These are phyloP conservation scores for Ganaspis sp. DNA, from an alignment of 1,140 invertebrate species.

Conservation along the genomic window DNA sequence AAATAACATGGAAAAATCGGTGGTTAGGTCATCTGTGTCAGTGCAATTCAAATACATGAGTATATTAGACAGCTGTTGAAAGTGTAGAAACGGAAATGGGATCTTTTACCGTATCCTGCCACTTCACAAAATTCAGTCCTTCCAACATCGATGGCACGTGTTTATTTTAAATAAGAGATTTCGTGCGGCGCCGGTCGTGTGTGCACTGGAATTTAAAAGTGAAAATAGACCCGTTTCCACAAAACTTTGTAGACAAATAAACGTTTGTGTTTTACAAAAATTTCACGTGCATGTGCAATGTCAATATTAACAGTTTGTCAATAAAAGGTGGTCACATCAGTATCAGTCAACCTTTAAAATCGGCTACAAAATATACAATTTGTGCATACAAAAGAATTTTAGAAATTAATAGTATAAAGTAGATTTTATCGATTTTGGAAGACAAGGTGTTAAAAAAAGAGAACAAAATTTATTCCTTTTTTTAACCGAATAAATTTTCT, in stretches of 20 bases:
- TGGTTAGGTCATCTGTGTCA: neutral
- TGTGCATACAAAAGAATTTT: too few species aligned
- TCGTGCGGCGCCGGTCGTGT: neutral
- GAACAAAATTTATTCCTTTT: too few species aligned
- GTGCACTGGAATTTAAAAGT: neutral
- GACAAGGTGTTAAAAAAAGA: too few species aligned
- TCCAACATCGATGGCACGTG: neutral
- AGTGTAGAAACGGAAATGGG: neutral
- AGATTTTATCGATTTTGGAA: too few species aligned
- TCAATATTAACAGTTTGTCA: too few species aligned
- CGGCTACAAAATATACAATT: too few species aligned
- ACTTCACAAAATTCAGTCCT: neutral
- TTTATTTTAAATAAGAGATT: neutral
- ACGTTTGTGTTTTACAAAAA: neutral
- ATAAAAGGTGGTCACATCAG: too few species aligned
- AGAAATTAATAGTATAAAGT: too few species aligned
- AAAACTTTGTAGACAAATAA: neutral
- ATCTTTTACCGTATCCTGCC: neutral
- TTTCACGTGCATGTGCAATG: neutral
- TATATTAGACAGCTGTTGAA: neutral
- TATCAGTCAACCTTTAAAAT: too few species aligned
- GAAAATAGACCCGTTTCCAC: neutral
- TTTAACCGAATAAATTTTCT: too few species aligned
- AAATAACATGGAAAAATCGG: slow-evolving; percentile 1
- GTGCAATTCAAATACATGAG: neutral